Base-by-base conservation (phyloP, 2,113 vertebrate genomes). In the Charina bottae region DNA sequence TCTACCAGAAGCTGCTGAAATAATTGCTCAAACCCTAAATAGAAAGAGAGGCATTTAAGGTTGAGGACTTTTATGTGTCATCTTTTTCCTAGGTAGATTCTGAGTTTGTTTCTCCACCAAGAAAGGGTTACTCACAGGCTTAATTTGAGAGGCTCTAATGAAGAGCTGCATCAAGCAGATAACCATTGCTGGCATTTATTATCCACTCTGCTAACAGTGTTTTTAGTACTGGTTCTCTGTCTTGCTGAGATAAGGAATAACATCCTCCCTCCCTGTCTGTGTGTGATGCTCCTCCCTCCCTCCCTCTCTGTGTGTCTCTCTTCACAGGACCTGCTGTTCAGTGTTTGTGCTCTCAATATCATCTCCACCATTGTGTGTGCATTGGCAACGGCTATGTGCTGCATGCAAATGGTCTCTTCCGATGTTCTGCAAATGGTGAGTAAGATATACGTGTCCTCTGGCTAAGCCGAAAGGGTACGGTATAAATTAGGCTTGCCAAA, bases 391-490 rank as follows among this genome's bases (percentile, higher is more conserved):
- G 99, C 99, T 78, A 99, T 99, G 98, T 99, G 99, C 98, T 99
- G 99, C 96, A 99, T 99, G 99, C 99, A 99, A 98, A 99, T 99
- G 98, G 98, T 99, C 94, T 99, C 99, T 1, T 97, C 98, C n/a
- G 99, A 99, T 94, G 97, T 99, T 92, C 98, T 99, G 96, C 99
- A 99, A 96, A 99, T 99, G 99, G 99, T 99, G 96, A 99, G 99
- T 98, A 95, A 42, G 49, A 84, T 11, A 9, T 9, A 17, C 13
- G 21, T 26, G 26, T 33, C 15, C 56, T 42, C 24, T 42, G 24
- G 55, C 91, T 56, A 37, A 42, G 26, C 4, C 28, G 5, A 5
- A 42, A 7, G 56, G 13, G 21, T 49, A 59, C 42, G 5, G 1
- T 13, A 7, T 6, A 1, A 2, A 12, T 1, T 0, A 21, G 85